Base-by-base conservation (phyloP, 2,888 invertebrate genomes). In the Pomacea canaliculata region DNA sequence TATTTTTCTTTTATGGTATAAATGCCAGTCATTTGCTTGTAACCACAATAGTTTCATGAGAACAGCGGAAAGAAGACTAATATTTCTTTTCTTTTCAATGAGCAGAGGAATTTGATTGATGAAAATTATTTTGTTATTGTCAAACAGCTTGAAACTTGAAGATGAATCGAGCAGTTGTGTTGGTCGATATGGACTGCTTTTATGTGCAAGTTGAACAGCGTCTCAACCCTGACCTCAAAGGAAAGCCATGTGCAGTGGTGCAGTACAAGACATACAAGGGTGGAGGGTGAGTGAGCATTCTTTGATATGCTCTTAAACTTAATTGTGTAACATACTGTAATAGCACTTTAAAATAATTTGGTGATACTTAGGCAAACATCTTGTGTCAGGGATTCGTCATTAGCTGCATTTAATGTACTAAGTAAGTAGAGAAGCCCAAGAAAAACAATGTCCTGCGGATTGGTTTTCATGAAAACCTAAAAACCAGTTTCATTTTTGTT, bases 141-240 rank as follows among this genome's bases (percentile, higher is more conserved):
- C 16, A 16, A 56, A 56, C 51, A 56, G 51, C 51, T 10, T 56
- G 10, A 78, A 56, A 0, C 51, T 10, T 56, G 4, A 78, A 23
- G 51, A 86, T 86, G 85, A 86, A 87, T 18, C 83, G 90, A 76
- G 87, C 97, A 37, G 93, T 99, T 37, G 94, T 96, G 66, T 92
- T 99, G 71, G 95, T 99, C 71, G 99, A 99, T 90, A 99, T 99
- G 99, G 99, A 99, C 91, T 98, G 98, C 92, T 99, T 99, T 92
- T 99, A 97, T 91, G 99, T 98, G 86, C 99, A 99, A 93, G 99
- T 99, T 3, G 99, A 99, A 92, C 96, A 96, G 88, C 94, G 96
- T 89, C 91, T 96, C n/a, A 93, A 96, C 88, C 97, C 98, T 0
- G 92, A 93, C 78, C 92, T 96, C 81, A 93, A 93, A 90, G 97